These are phyloP conservation scores for Tarsius wallacei DNA, from an alignment of 2,797 vertebrate species.

Conservation along the genomic window DNA sequence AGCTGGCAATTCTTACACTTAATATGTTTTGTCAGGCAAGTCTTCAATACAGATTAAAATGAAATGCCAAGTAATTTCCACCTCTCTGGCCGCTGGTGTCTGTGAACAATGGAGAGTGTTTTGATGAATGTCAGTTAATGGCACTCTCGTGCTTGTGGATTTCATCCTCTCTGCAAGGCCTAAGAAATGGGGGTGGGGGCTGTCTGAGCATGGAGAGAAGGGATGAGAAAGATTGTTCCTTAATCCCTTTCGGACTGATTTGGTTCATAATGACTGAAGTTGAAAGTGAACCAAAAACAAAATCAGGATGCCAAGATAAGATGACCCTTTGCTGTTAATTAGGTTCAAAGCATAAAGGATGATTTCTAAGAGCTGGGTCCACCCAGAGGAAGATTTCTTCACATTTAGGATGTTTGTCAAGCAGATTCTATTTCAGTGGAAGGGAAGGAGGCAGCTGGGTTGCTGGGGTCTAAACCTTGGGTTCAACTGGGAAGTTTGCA, in stretches of 20 bases:
- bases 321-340: conserved; percentile 81
- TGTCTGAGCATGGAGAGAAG: background rate
- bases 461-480: conserved; percentile 58
- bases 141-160: background rate
- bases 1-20: conserved; percentile 74
- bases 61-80: conserved; percentile 75
- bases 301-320: conserved; percentile 73
- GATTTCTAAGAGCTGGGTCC: conserved; percentile 71
- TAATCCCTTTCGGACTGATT: background rate
- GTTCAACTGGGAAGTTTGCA: background rate
- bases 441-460: background rate
- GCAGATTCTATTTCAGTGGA: conserved; percentile 58
- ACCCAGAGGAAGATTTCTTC: conserved; percentile 63
- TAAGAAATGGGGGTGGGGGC: background rate
- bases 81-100: conserved; percentile 76
- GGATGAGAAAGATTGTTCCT: background rate
- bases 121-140: conserved; percentile 65
- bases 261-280: conserved; percentile 5
- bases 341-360: conserved; percentile 73
- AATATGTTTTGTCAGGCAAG: conserved; percentile 86
- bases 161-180: conserved; percentile 33
- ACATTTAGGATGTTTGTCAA: conserved; percentile 55
- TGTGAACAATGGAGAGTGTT: conserved; percentile 83
- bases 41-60: conserved; percentile 82
- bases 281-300: conserved; percentile 77